phyloP scores from a whole-genome alignment of 2,888 invertebrate species.

The Axea sp. region DNA sequence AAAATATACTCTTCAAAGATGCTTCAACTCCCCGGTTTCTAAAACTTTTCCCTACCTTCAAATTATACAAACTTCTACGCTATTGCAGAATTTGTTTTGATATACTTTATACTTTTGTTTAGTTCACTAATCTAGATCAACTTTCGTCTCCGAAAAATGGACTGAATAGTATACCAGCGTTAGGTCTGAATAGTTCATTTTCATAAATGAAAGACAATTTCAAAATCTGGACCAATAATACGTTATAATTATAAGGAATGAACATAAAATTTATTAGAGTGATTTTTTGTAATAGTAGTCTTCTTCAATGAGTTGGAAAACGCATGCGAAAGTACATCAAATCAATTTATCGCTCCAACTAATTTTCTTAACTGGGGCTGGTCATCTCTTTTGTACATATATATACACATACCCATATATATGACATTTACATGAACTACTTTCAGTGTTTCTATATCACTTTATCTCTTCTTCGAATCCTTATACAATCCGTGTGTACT shows the following conservation, averaged over 20 bases:
- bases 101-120: conserved; percentile 26
- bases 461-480: conserved; percentile 54
- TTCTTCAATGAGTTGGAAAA: conserved; percentile 14
- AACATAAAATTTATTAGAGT: background rate
- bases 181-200: conserved; percentile 41
- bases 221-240: conserved; percentile 67
- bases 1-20: conserved; percentile 7
- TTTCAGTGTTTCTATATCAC: conserved; percentile 59
- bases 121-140: conserved; percentile 18
- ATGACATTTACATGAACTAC: conserved; percentile 36
- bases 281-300: background rate
- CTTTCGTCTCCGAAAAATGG: conserved; percentile 23
- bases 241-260: conserved; percentile 32
- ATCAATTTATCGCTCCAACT: conserved; percentile 25
- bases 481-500: conserved; percentile 45
- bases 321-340: conserved; percentile 4
- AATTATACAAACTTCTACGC: conserved; percentile 13
- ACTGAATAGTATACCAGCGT: conserved; percentile 40
- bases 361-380: conserved; percentile 52
- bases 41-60: conserved; percentile 12
- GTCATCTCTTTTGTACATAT: conserved; percentile 56
- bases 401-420: conserved; percentile 30
- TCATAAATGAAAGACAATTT: conserved; percentile 38
- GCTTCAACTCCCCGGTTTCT: conserved; percentile 19
- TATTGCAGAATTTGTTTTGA: conserved; percentile 10